A percentile compares a stretch with the other conserved stretches of the same genome.
Conservation (phyloP, 1,140 invertebrate genomes). For the Hyles vespertilio region DNA sequence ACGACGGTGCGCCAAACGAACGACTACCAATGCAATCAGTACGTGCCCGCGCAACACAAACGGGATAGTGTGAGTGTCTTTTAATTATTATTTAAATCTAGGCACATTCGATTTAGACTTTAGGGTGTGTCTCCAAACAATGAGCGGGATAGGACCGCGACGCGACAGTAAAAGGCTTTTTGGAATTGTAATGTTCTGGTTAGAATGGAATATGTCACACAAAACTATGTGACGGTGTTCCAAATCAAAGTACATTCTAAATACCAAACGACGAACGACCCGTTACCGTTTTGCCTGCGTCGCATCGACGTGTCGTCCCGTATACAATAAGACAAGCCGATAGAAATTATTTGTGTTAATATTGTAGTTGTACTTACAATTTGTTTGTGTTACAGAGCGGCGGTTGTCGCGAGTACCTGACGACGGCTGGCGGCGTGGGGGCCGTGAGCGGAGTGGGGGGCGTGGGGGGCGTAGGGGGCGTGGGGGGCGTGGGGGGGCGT, state of each 20-base stretch:
- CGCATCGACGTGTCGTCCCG: too few species aligned
- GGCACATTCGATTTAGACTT: not conserved
- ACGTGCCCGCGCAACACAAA: slow-evolving; percentile 66
- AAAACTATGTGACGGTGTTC: not conserved
- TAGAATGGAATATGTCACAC: too few species aligned
- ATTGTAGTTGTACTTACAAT: too few species aligned
- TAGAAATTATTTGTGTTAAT: too few species aligned
- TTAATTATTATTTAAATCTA: not conserved
- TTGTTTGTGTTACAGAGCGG: slow-evolving; percentile 50
- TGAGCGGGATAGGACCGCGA: too few species aligned
- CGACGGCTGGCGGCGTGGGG: slow-evolving; percentile 41
- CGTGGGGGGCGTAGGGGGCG: slow-evolving; percentile 30
- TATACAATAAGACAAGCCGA: too few species aligned
- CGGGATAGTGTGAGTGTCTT: slow-evolving; percentile 64
- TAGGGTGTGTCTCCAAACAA: too few species aligned
- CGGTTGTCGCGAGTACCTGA: slow-evolving; percentile 64
- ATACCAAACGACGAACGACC: too few species aligned
- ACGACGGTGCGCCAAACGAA: slow-evolving; percentile 55
- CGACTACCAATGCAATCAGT: slow-evolving; percentile 71
- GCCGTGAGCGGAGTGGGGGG: slow-evolving; percentile 28
- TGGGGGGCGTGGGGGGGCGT: slow-evolving; percentile 26
- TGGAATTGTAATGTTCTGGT: too few species aligned
- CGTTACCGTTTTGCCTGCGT: too few species aligned
- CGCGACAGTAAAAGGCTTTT: too few species aligned
- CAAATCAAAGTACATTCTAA: too few species aligned